Evolutionary conservation across 2,888 invertebrate species (phyloP).

Genomic region (Nemurella pictetii): DNA sequence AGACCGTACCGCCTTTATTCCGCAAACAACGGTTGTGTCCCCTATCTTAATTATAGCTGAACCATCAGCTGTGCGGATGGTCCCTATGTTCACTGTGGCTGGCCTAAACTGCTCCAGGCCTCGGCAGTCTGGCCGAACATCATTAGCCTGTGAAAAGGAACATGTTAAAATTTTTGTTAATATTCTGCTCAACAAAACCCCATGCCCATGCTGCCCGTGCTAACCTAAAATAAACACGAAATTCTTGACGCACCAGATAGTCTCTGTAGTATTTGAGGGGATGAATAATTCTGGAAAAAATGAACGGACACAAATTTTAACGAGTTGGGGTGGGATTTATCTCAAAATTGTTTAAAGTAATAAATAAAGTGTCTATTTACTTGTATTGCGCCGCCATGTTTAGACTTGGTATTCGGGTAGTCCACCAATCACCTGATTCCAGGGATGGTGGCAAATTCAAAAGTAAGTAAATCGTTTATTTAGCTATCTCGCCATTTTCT

Average conservation of each 20-base stretch:
- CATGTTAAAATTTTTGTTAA: not conserved
- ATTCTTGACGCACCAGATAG: conserved; percentile 57
- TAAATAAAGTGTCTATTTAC: conserved; percentile 46
- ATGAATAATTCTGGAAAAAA: conserved; percentile 66
- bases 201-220: not conserved
- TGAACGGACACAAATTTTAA: too few species aligned
- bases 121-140: conserved; percentile 77
- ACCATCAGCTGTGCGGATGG: conserved; percentile 69
- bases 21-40: conserved; percentile 81
- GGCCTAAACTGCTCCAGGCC: conserved; percentile 71
- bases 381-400: conserved; percentile 50
- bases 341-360: too few species aligned
- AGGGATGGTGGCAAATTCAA: too few species aligned
- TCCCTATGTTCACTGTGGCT: conserved; percentile 63
- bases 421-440: too few species aligned
- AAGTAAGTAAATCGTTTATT: too few species aligned
- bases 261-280: conserved; percentile 76
- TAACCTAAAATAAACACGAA: not conserved
- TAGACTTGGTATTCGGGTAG: not conserved
- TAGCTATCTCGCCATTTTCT: too few species aligned
- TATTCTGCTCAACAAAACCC: too few species aligned
- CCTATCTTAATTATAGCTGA: conserved; percentile 80
- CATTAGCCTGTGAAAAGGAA: conserved; percentile 55
- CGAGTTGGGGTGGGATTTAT: too few species aligned
- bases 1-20: conserved; percentile 78